Conservation (phyloP, 2,888 invertebrate genomes). For the Pseudococcus viburni region DNA sequence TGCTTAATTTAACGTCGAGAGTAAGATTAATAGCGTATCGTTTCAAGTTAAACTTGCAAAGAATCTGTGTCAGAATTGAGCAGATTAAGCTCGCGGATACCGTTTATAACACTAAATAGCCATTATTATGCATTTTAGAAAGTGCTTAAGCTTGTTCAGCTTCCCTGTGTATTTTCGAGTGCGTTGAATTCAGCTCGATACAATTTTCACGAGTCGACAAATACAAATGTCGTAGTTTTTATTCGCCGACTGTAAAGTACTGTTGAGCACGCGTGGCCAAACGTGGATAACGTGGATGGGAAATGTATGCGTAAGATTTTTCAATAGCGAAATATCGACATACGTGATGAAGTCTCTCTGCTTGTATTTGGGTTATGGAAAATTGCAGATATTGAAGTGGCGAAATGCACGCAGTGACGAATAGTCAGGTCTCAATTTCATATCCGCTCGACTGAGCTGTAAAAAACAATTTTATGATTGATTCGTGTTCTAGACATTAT, state of each 20-base stretch:
- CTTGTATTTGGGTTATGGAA: no score
- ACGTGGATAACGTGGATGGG: no score
- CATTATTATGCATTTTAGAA: conserved; percentile 44
- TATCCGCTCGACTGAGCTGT: no score
- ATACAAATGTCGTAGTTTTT: not conserved
- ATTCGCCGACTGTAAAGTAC: not conserved
- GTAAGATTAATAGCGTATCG: conserved; percentile 44
- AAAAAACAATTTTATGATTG: no score
- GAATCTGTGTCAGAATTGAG: conserved; percentile 29
- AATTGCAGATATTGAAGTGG: no score
- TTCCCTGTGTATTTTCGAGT: not conserved
- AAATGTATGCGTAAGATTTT: no score
- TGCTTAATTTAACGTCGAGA: conserved; percentile 43
- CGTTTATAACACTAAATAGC: conserved; percentile 42
- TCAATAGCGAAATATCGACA: no score
- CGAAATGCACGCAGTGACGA: no score
- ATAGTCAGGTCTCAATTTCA: no score
- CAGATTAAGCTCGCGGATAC: conserved; percentile 23
- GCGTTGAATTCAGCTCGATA: not conserved
- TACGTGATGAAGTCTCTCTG: no score
- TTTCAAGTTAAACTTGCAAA: conserved; percentile 16
- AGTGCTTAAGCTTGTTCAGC: conserved; percentile 31
- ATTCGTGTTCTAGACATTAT: no score
- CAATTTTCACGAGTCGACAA: not conserved
- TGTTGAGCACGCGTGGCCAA: no score